Conservation (phyloP, 2,888 invertebrate species). For the Idaea biselata region DNA sequence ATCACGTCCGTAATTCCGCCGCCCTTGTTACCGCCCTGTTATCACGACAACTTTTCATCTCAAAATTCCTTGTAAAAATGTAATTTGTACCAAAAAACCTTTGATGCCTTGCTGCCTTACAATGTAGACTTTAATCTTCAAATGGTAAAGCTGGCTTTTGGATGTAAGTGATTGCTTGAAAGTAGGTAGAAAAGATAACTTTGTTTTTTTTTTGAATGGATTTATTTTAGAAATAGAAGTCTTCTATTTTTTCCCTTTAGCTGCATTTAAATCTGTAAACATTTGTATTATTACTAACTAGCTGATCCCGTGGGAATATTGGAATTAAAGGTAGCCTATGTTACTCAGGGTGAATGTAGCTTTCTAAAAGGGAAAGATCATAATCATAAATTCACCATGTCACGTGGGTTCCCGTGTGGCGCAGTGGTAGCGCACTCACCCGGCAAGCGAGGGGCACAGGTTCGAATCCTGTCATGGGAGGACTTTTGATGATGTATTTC, state of each 20-base stretch:
- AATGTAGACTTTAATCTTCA: conserved; percentile 8
- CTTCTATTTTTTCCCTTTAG: neutral
- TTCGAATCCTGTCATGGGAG: no score
- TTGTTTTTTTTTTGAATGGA: neutral
- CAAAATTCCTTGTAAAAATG: conserved; percentile 42
- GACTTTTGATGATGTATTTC: no score
- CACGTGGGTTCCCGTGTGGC: no score
- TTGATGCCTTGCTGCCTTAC: conserved; percentile 13
- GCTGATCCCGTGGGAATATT: no score
- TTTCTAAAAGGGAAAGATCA: no score
- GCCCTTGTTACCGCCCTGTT: conserved; percentile 19
- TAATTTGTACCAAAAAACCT: conserved; percentile 41
- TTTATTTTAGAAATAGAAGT: neutral
- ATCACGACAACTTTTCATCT: conserved; percentile 37
- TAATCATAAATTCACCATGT: no score
- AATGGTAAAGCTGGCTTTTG: conserved; percentile 15
- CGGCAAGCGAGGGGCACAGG: no score
- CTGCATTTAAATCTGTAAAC: neutral
- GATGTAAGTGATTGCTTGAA: no score
- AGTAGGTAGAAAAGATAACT: neutral
- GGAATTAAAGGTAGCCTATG: no score
- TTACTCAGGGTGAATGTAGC: no score
- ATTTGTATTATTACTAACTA: neutral
- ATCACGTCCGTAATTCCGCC: conserved; percentile 8
- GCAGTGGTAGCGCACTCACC: no score